Base-by-base conservation (phyloP, 2,888 invertebrate genomes). In the Watsonalla binaria region DNA sequence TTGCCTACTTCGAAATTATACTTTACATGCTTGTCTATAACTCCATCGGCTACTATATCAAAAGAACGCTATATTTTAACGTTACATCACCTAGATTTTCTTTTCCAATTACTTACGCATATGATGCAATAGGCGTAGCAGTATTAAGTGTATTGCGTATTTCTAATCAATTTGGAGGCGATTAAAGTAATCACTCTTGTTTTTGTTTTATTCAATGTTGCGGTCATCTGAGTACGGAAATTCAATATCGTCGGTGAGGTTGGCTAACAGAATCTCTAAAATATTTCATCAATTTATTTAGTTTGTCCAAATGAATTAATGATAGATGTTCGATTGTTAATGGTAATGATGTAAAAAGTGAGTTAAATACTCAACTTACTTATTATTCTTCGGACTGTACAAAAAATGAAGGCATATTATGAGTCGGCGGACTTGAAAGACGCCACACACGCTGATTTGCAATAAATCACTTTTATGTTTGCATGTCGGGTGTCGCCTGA, bases 381-480 rank as follows among this genome's bases (percentile, higher is more conserved):
- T 46, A n/a, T 13, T 46, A 46, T 15, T 46, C 6, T 15, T 15
- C 48, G n/a, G 53, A 51, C 49, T 45, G 45, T 47, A 8, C 51
- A 50, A 64, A 56, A 65, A 69, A 72, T 72, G 72, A 66, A 74
- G 74, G 72, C 69, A 67, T 58, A 63, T 72, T 67, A 72, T 74
- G 64, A 63, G 61, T 65, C 68, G 70, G 59, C 62, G 55, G 72
- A 71, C 65, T 68, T 68, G 69, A 73, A 74, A 64, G 67, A 67
- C 60, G 74, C 82, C 83, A 78, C 86, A 84, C 86, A 84, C 80
- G 79, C 75, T 62, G 82, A 71, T 74, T 74, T 58, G 75, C 77
- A 81, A 86, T 88, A 86, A 87, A 89, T 86, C 82, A 79, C 74
- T 72, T 78, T 75, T 76, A 77, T 82, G 84, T 89, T 78, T 88